These are phyloP conservation scores for Orussus abietinus DNA, from an alignment of 1,140 invertebrate species.

Conservation along the genomic window DNA sequence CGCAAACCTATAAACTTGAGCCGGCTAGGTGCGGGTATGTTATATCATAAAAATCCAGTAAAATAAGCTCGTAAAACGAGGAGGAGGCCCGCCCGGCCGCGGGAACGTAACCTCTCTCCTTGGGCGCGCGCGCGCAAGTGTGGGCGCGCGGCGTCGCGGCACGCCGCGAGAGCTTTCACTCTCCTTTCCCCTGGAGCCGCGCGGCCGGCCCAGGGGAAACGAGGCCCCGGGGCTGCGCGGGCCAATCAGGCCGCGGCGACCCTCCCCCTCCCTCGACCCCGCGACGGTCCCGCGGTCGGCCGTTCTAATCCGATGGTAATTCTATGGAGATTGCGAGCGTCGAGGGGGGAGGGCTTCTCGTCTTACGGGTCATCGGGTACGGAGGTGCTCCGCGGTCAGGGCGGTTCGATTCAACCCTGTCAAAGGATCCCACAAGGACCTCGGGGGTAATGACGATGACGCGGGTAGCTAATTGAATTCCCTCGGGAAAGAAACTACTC, in stretches of 20 bases:
- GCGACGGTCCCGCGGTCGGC: constrained; percentile 18
- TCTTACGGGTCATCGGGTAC: constrained; percentile 37
- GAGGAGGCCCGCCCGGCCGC: constrained; percentile 20
- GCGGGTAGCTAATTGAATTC: no score
- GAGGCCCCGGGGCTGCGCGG: constrained; percentile 7
- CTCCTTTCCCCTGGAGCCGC: constrained; percentile 8
- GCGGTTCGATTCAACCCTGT: no score
- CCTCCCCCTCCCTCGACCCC: constrained; percentile 4
- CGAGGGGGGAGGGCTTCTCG: constrained; percentile 33
- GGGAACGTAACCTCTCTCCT: constrained; percentile 8
- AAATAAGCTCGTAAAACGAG: constrained; percentile 52
- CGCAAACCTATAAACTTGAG: constrained; percentile 50
- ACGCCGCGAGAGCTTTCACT: constrained; percentile 14
- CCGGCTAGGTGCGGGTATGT: constrained; percentile 42
- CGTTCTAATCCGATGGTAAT: constrained; percentile 52
- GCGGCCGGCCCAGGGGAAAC: constrained; percentile 13
- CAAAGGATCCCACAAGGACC: no score
- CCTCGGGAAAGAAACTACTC: no score
- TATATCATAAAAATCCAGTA: constrained; percentile 55
- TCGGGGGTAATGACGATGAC: no score
- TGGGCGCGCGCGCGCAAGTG: constrained; percentile 1
- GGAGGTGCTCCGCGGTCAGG: no score
- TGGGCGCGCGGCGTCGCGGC: constrained; percentile 7
- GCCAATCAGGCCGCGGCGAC: constrained; percentile 6
- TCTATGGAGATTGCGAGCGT: constrained; percentile 49